Percentiles rank a stretch among this genome's conserved stretches.
phyloP scores from a whole-genome alignment of 2,113 vertebrate species.

The Dromiciops gliroides region DNA sequence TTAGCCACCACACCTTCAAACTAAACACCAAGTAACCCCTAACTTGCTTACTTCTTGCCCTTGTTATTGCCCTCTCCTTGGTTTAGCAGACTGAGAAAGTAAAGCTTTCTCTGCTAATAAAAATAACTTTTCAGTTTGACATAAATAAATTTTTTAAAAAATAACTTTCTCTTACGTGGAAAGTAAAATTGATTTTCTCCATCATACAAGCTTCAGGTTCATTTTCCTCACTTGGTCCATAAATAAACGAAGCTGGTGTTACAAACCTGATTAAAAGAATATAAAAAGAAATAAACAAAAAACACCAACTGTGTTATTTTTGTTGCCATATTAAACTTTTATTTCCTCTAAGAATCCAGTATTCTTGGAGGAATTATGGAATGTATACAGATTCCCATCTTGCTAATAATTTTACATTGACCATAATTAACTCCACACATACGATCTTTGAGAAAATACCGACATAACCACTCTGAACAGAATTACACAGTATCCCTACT shows the following conservation, averaged over 20 bases:
- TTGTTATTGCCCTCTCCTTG: neutral
- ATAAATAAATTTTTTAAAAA: neutral
- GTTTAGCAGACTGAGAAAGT: neutral
- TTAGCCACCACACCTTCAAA: neutral
- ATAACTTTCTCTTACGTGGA: constrained; percentile 86
- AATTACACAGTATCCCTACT: neutral
- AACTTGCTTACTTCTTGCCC: neutral
- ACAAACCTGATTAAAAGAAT: constrained; percentile 86
- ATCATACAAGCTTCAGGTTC: constrained; percentile 82
- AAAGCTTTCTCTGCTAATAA: neutral
- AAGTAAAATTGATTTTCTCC: constrained; percentile 93
- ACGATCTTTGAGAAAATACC: neutral
- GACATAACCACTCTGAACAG: neutral
- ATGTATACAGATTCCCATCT: neutral
- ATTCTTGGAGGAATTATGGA: neutral
- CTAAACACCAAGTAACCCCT: neutral
- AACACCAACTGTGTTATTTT: neutral
- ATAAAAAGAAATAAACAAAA: constrained; percentile 31
- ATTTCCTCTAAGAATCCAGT: neutral
- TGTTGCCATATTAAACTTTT: neutral
- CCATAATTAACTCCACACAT: neutral
- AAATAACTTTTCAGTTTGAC: neutral
- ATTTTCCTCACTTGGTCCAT: constrained; percentile 85
- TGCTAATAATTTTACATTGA: neutral
- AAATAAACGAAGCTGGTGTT: constrained; percentile 89